Evolutionary conservation across 2,888 invertebrate genomes (phyloP), one percentile per base, ranked within the genome.

Genomic region (Thymelicus acteon): DNA sequence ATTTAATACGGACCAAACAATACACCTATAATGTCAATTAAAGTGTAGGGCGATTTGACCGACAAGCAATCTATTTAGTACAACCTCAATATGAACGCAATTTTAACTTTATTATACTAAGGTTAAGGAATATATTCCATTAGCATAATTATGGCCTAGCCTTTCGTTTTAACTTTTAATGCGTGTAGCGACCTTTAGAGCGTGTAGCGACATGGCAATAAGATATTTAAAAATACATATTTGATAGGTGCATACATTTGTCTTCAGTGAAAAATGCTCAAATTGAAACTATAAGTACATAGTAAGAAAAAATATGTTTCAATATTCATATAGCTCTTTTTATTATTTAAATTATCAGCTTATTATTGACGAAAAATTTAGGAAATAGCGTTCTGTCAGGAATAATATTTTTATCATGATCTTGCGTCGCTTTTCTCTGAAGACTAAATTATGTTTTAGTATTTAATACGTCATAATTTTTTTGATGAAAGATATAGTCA

Each of bases 11-110:
- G 89, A 91, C 89, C 89, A 91, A 90, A 72, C 40, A 70, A 75
- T 88, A 89, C 86, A 52, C 6, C 49, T 52, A 80, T 77, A 75
- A 82, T 78, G 91, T 92, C 91, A 92, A 92, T 92, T 92, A 91
- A 80, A 77, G 76, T 76, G 81, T 82, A 86, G 31, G 49, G 85
- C 84, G 78, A 77, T 73, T 75, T 67, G 40, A 72, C 66, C 60
- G 71, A 65, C 57, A 60, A 70, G 60, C 48, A 60, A 72, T 72
- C 52, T 72, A 48, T 70, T 62, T 60, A 64, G 54, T 61, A 73
- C 60, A 64, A 70, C 49, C 19, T 60, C 49, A 68, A 62, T 70
- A 64, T 70, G 44, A 58, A 70, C 6, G 13, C 69, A 49, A 7
- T 48, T 47, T 24, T 37, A 40, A 31, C 10, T 24, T 57, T 68